Conservation (phyloP, 2,113 vertebrate genomes). For the Lophochroa leadbeateri region DNA sequence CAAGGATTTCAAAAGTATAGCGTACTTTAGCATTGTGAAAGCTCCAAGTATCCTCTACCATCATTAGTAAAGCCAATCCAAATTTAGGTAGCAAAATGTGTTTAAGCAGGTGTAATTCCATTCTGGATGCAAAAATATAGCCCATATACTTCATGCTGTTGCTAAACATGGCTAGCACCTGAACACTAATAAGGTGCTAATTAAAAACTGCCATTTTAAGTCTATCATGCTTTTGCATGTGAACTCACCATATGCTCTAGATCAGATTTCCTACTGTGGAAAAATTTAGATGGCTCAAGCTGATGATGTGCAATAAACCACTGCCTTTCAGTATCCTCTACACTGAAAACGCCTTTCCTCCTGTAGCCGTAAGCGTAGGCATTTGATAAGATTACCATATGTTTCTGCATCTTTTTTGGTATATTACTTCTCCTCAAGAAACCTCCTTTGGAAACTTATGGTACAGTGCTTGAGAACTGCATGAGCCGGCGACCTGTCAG, state of each 20-base stretch:
- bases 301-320: slow-evolving; percentile 5
- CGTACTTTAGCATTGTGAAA: background rate
- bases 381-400: background rate
- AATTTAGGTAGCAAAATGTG: background rate
- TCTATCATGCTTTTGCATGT: background rate
- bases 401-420: background rate
- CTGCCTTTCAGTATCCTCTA: background rate
- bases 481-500: background rate
- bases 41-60: background rate
- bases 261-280: slow-evolving; percentile 14
- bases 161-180: slow-evolving; percentile 34
- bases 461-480: background rate
- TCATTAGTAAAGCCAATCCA: background rate
- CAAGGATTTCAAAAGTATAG: background rate
- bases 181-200: slow-evolving; percentile 57
- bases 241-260: slow-evolving; percentile 48
- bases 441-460: background rate
- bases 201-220: slow-evolving; percentile 61
- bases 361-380: background rate
- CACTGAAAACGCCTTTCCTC: background rate
- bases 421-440: background rate
- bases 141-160: background rate
- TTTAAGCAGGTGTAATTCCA: background rate
- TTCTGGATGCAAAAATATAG: background rate
- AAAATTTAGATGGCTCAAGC: slow-evolving; percentile 9